Percentiles rank a stretch among this genome's conserved stretches.
These are phyloP conservation scores for Prietella phreatophila DNA, from an alignment of 2,113 vertebrate genomes.

Conservation along the genomic window DNA sequence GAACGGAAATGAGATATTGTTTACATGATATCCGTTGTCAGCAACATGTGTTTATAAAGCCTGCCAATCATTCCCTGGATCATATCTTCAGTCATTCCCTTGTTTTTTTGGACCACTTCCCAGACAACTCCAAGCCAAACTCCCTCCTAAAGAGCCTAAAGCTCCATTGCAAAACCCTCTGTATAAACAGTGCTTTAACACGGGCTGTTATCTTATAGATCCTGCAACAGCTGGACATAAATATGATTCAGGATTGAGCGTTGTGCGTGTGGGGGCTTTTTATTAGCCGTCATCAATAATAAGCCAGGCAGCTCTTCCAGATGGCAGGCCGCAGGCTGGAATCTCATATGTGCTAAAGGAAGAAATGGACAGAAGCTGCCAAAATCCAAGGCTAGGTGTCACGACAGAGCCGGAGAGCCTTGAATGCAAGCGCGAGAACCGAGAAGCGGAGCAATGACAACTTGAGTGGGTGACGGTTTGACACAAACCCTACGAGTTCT, in stretches of 20 bases:
- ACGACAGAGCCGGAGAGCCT: background rate
- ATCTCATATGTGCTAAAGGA: conserved; percentile 28
- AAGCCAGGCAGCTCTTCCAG: conserved; percentile 11
- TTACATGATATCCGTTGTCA: conserved; percentile 14
- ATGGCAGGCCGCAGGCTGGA: conserved; percentile 13
- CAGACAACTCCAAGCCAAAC: conserved; percentile 11
- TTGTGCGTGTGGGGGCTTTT: conserved; percentile 6
- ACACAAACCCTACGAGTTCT: background rate
- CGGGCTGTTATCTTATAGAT: background rate
- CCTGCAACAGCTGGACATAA: conserved; percentile 23
- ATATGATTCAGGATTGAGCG: conserved; percentile 26
- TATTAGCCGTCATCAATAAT: conserved; percentile 16
- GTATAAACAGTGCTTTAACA: conserved; percentile 32
- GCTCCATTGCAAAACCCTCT: background rate
- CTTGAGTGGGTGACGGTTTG: background rate
- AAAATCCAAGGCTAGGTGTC: conserved; percentile 34
- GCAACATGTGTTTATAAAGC: background rate
- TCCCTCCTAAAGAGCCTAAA: conserved; percentile 17
- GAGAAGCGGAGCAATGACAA: background rate
- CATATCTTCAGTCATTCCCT: conserved; percentile 2
- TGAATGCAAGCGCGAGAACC: background rate
- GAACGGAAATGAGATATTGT: background rate
- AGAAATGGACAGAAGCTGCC: conserved; percentile 24
- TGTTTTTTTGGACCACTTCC: conserved; percentile 14
- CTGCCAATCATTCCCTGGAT: conserved; percentile 8